Conservation (phyloP, 2,888 invertebrate species). For the Rotaria magnacalcarata region DNA sequence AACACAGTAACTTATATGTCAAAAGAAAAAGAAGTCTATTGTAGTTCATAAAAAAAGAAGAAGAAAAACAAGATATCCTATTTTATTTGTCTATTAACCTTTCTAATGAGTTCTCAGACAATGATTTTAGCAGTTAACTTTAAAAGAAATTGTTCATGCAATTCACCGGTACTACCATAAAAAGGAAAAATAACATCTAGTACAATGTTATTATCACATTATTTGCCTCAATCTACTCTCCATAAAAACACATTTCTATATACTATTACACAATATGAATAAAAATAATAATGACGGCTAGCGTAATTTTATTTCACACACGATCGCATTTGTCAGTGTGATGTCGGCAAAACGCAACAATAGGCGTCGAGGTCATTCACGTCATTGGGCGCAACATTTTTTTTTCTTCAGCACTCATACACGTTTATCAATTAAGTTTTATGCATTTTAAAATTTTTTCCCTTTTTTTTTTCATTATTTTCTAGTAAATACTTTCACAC, state of each 20-base stretch:
- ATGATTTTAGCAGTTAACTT: conserved; percentile 2
- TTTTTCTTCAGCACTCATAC: not conserved
- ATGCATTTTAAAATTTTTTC: not conserved
- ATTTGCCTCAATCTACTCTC: conserved; percentile 4
- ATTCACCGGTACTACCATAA: not conserved
- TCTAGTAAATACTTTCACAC: not conserved
- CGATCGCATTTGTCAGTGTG: conserved; percentile 5
- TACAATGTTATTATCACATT: conserved; percentile 2
- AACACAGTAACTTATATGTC: not conserved
- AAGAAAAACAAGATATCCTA: not conserved
- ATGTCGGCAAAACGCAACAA: not conserved
- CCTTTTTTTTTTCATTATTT: not conserved
- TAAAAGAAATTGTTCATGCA: not conserved
- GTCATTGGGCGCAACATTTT: not conserved
- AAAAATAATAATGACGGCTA: not conserved
- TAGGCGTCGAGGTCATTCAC: not conserved
- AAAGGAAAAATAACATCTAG: not conserved
- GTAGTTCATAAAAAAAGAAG: not conserved
- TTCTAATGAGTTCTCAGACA: not conserved
- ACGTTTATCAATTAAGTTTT: not conserved
- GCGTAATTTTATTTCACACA: conserved; percentile 19
- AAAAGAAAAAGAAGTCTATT: not conserved
- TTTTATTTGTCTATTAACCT: not conserved
- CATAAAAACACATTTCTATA: not conserved
- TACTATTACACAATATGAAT: not conserved